Percentiles rank a stretch among this genome's conserved stretches.
Conservation (phyloP, 2,888 invertebrate genomes). For the Lasius fuliginosus region DNA sequence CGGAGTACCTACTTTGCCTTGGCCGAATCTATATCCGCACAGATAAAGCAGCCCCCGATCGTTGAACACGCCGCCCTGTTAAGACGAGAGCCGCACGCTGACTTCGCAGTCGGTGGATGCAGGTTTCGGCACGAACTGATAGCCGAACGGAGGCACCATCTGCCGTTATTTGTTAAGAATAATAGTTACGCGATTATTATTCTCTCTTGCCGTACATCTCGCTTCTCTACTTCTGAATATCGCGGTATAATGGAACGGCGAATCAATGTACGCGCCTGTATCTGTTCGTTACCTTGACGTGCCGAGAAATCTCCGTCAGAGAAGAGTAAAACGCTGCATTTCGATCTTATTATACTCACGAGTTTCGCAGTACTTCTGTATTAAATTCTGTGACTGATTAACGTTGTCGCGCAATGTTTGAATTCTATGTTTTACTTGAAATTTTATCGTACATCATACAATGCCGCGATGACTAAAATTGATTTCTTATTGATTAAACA, state of each 20-base stretch:
- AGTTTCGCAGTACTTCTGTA: not conserved
- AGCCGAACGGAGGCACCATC: not conserved
- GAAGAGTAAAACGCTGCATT: not conserved
- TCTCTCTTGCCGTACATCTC: not conserved
- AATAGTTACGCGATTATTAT: constrained; percentile 31
- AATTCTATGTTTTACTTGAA: not conserved
- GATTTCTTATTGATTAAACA: not conserved
- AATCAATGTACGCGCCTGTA: not conserved
- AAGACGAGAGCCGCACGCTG: constrained; percentile 21
- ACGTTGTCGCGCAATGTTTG: not conserved
- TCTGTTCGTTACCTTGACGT: not conserved
- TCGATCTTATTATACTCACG: not conserved
- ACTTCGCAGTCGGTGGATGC: constrained; percentile 20
- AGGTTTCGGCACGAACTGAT: constrained; percentile 7
- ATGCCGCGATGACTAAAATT: not conserved
- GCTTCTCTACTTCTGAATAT: constrained; percentile 15
- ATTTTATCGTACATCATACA: not conserved
- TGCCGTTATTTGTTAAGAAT: constrained; percentile 51
- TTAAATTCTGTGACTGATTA: constrained; percentile 7
- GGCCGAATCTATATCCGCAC: constrained; percentile 34
- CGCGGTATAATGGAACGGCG: constrained; percentile 1
- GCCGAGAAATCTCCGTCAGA: not conserved
- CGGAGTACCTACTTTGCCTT: constrained; percentile 42
- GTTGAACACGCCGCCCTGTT: constrained; percentile 10
- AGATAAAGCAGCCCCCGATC: constrained; percentile 38